phyloP scores from a whole-genome alignment of 2,888 invertebrate genomes.

The Euplexia lucipara region DNA sequence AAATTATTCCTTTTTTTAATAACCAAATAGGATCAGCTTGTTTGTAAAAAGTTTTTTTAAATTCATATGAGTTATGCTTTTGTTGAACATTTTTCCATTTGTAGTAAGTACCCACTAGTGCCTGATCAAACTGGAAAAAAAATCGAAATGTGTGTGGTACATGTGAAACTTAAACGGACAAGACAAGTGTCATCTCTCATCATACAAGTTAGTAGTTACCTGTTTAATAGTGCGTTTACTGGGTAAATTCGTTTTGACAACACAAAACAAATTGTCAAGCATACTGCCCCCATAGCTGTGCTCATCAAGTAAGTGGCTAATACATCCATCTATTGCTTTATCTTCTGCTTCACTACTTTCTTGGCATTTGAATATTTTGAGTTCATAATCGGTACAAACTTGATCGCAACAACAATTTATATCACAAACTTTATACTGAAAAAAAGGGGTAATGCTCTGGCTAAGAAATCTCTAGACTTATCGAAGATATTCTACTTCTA shows the following conservation, averaged over 20 bases:
- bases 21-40: conserved; percentile 81
- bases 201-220: conserved; percentile 61
- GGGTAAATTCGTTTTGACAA: conserved; percentile 83
- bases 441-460: conserved; percentile 46
- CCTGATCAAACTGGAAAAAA: conserved; percentile 73
- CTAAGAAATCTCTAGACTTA: neutral
- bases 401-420: conserved; percentile 96
- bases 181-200: too few relatives aligned
- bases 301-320: conserved; percentile 63
- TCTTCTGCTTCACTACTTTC: conserved; percentile 54
- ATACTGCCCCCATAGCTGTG: conserved; percentile 58
- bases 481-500: neutral
- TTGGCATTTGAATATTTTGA: conserved; percentile 91
- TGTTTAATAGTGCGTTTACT: conserved; percentile 70
- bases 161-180: too few relatives aligned
- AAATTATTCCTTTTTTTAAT: conserved; percentile 75
- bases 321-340: conserved; percentile 59
- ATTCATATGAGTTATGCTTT: conserved; percentile 57
- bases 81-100: conserved; percentile 47
- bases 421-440: conserved; percentile 93
- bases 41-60: conserved; percentile 74
- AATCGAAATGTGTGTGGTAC: conserved; percentile 27
- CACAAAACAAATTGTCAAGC: conserved; percentile 80
- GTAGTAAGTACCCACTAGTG: conserved; percentile 41
- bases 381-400: conserved; percentile 93